These are phyloP conservation scores for Caenorhabditis afra DNA, from an alignment of 2,888 invertebrate species.

Conservation along the genomic window DNA sequence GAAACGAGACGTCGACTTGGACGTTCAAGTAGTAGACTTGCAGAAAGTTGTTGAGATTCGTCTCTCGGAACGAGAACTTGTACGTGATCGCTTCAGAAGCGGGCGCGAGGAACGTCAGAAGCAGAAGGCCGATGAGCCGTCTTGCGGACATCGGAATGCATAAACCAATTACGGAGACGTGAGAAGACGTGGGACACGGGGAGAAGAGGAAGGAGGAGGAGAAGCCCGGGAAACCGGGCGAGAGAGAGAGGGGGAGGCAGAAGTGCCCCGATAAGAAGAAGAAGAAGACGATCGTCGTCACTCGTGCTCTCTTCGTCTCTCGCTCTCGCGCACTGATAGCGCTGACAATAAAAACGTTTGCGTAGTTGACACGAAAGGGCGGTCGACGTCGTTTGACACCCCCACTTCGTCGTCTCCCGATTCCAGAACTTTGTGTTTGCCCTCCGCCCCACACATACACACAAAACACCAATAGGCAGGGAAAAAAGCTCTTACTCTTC, in stretches of 20 bases:
- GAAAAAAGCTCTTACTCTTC: neutral
- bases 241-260: neutral
- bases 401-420: neutral
- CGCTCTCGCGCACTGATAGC: slow-evolving; percentile 8
- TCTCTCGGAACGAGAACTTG: slow-evolving; percentile 37
- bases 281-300: slow-evolving; percentile 1
- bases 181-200: too few species aligned
- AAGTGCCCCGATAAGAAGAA: neutral
- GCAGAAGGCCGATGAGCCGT: slow-evolving; percentile 17
- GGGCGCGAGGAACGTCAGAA: slow-evolving; percentile 5
- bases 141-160: slow-evolving; percentile 47
- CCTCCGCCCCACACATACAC: neutral
- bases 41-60: slow-evolving; percentile 23
- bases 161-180: slow-evolving; percentile 37
- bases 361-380: slow-evolving; percentile 7
- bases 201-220: too few species aligned
- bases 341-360: slow-evolving; percentile 28
- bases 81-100: slow-evolving; percentile 11
- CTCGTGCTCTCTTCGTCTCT: neutral
- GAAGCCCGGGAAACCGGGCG: neutral
- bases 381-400: neutral
- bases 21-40: slow-evolving; percentile 35
- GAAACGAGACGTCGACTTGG: slow-evolving; percentile 24
- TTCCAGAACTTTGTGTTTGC: slow-evolving; percentile 18
- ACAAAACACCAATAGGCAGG: neutral